Conservation (phyloP, 35 echinoderm and acorn worm species). For the Apostichopus japonicus region DNA sequence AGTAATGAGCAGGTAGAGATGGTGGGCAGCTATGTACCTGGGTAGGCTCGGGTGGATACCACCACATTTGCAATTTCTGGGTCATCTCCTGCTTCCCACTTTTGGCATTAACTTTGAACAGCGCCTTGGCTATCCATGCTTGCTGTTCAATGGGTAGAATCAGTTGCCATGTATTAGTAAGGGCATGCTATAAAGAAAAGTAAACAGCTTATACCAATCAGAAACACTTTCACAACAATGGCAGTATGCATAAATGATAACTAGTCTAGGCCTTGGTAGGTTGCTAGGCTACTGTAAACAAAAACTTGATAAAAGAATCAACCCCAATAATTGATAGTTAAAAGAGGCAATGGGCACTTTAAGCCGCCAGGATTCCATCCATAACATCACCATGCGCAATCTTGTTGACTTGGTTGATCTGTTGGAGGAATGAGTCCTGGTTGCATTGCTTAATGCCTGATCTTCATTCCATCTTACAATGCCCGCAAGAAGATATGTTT, state of each 20-base stretch:
- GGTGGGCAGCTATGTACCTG: not conserved
- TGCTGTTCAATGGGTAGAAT: not conserved
- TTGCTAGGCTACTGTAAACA: no score
- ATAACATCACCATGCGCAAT: not conserved
- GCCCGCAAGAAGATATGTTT: conserved; percentile 58
- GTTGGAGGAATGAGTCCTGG: not conserved
- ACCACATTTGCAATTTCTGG: not conserved
- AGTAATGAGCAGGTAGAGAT: not conserved
- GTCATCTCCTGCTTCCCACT: not conserved
- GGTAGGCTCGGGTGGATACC: not conserved
- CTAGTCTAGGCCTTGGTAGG: no score
- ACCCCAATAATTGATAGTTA: no score
- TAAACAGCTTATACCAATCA: no score
- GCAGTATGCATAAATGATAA: no score
- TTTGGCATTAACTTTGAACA: not conserved
- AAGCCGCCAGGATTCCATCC: not conserved
- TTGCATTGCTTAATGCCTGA: not conserved
- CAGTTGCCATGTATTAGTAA: not conserved
- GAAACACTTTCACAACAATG: no score
- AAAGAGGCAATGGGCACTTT: not conserved
- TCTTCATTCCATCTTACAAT: conserved; percentile 44
- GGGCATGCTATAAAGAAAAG: not conserved
- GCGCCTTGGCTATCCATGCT: not conserved
- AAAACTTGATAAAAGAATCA: no score
- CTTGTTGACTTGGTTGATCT: not conserved